phyloP scores from a whole-genome alignment of 2,113 vertebrate genomes.

The Smithornis capensis region DNA sequence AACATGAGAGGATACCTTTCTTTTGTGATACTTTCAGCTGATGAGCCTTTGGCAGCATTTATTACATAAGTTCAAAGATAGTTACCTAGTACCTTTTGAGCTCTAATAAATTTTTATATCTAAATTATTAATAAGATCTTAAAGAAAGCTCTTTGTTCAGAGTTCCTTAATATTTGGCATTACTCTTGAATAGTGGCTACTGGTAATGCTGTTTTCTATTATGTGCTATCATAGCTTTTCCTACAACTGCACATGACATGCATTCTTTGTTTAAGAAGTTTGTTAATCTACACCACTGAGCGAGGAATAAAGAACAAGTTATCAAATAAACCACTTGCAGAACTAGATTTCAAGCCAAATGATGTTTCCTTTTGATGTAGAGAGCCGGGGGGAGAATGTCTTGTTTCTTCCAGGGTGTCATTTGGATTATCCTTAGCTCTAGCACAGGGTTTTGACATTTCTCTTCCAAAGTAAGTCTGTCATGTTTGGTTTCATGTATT shows the following conservation, averaged over 20 bases:
- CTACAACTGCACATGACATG: background rate
- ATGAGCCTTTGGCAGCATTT: background rate
- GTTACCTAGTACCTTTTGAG: background rate
- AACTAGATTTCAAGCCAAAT: background rate
- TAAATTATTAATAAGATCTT: background rate
- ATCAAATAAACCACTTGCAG: background rate
- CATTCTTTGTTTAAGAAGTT: background rate
- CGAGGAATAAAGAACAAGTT: background rate
- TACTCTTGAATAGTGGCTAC: background rate
- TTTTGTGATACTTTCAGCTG: background rate
- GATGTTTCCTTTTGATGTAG: background rate
- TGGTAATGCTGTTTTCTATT: background rate
- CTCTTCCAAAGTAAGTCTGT: background rate
- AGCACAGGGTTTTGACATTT: background rate
- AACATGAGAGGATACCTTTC: background rate
- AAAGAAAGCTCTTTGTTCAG: background rate
- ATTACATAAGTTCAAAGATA: background rate
- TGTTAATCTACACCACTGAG: background rate
- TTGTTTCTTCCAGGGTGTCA: background rate
- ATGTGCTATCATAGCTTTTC: background rate
- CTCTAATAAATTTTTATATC: background rate
- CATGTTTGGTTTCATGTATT: background rate
- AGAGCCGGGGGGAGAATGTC: background rate
- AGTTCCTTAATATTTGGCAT: background rate
- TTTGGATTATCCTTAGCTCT: background rate